Evolutionary conservation across 2,888 invertebrate genomes (phyloP), one percentile per base, ranked within the genome.

Genomic region (Eupeodes luniger): DNA sequence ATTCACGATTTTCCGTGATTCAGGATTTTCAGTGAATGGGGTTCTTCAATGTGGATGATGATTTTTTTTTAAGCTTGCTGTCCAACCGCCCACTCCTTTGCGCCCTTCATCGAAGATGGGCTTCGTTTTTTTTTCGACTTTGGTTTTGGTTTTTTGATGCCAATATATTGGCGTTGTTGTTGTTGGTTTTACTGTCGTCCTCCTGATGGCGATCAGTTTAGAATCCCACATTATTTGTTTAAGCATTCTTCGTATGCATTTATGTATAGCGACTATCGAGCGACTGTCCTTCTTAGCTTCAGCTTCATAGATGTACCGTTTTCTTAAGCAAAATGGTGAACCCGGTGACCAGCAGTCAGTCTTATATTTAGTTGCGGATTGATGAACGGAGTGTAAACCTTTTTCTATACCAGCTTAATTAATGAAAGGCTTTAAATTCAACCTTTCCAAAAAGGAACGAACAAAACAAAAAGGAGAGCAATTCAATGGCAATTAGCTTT

Each of bases 1-100:
- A 90, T 90, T 89, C 90, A 90, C 90, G 90, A 90, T 90, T 90
- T 90, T 90, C 90, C 90, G 90, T 90, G 90, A 90, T 89, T 90
- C 81, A 84, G 87, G 87, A 87, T 84, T 87, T 87, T 87, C 84
- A 77, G 83, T 67, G 82, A 83, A 53, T 76, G 85, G 85, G 70
- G 64, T 61, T 57, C 74, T 62, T 44, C 62, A 66, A 59, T 53
- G 34, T 51, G 62, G 77, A 40, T 70, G 69, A 53, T 34, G n/a
- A 11, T 51, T 51, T 51, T 51, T 51, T 12, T 40, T 51, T 51
- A 6, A 6, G 5, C 9, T 55, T 55, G 16, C 19, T 55, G 40
- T 44, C 19, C 40, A 40, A 66, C 82, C 87, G 84, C 87, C 87
- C 83, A 84, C 87, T 87, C 51, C 80, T 66, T 70, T 51, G 72